phyloP scores from a whole-genome alignment of 1,140 invertebrate genomes.

The Mamestra configurata region DNA sequence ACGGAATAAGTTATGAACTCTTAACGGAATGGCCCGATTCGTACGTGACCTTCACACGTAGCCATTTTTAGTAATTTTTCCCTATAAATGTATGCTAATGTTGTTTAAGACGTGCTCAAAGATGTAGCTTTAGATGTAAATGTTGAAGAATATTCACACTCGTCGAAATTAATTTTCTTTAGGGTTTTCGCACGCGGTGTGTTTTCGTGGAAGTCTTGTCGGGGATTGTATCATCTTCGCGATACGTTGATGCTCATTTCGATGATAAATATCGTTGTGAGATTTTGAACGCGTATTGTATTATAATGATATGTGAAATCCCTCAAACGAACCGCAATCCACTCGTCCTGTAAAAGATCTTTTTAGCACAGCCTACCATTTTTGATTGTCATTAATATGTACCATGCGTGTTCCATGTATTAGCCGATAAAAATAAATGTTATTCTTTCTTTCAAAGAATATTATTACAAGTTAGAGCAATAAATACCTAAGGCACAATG shows the following conservation, averaged over 20 bases:
- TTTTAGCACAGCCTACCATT: no score
- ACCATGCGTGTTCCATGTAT: no score
- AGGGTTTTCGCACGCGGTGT: neutral
- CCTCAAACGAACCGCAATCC: no score
- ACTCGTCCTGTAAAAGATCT: no score
- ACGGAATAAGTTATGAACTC: neutral
- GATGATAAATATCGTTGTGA: neutral
- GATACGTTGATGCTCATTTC: neutral
- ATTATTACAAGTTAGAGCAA: no score
- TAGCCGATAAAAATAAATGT: no score
- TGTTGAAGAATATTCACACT: neutral
- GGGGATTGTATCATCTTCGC: neutral
- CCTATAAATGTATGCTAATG: neutral
- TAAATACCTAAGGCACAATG: no score
- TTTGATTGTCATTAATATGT: no score
- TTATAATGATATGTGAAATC: neutral
- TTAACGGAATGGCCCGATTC: neutral
- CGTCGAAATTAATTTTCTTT: neutral
- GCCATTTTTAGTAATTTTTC: neutral
- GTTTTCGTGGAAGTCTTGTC: neutral
- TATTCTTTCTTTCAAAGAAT: no score
- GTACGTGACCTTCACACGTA: slow-evolving; percentile 1
- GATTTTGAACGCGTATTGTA: neutral
- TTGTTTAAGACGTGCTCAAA: neutral
- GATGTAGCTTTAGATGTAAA: neutral